These are phyloP conservation scores for Pangasius mekongensis DNA, from an alignment of 2,797 vertebrate genomes.

Conservation along the genomic window DNA sequence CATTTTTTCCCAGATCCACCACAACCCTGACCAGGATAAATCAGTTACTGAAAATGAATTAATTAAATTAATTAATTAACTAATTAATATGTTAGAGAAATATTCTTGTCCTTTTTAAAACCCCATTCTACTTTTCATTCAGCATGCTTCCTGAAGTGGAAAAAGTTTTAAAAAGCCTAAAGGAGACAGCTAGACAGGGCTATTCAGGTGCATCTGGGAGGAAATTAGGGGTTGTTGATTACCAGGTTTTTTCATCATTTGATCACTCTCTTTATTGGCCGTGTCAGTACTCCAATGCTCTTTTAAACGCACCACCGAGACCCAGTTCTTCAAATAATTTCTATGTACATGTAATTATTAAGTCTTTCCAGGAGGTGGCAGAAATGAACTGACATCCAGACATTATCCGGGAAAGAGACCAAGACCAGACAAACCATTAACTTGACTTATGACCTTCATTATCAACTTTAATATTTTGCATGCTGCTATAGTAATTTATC, in stretches of 20 bases:
- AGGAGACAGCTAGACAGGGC: constrained; percentile 29
- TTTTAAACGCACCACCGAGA: constrained; percentile 34
- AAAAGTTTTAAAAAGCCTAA: constrained; percentile 37
- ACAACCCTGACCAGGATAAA: not conserved
- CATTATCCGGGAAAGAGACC: constrained; percentile 43
- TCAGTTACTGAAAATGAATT: not conserved
- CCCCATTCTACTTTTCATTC: constrained; percentile 29
- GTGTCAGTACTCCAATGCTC: constrained; percentile 26
- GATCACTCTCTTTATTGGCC: constrained; percentile 42
- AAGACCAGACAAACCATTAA: constrained; percentile 53
- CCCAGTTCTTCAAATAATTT: constrained; percentile 42
- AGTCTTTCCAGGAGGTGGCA: constrained; percentile 69
- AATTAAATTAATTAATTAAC: not conserved
- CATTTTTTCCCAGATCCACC: not conserved
- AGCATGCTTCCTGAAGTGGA: constrained; percentile 30
- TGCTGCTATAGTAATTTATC: constrained; percentile 50
- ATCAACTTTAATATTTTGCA: constrained; percentile 59
- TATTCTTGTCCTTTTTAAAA: not conserved
- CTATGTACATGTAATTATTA: constrained; percentile 15
- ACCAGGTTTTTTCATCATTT: constrained; percentile 37
- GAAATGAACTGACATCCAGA: constrained; percentile 66
- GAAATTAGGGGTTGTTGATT: constrained; percentile 49
- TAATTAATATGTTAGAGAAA: not conserved
- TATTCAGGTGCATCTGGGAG: constrained; percentile 50
- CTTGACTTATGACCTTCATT: constrained; percentile 61